Evolutionary conservation across 2,888 invertebrate genomes (phyloP), one percentile per base, ranked within the genome.

Genomic region (Mayetiola destructor): DNA sequence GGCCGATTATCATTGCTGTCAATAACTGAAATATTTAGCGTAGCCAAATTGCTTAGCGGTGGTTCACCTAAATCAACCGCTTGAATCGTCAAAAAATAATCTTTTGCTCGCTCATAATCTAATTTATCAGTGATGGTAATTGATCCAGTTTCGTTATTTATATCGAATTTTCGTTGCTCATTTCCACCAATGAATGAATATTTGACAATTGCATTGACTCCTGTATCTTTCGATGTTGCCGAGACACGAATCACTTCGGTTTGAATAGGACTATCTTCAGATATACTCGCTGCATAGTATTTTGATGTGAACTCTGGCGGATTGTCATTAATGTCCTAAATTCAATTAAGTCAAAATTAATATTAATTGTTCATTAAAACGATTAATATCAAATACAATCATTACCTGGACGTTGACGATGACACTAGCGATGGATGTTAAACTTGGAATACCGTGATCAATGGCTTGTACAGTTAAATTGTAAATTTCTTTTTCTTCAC

Each of bases 191-290:
- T 81, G 58, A 93, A 85, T 16, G 86, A 83, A 70, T 92, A 93
- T 59, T 81, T 80, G 56, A 96, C 88, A 69, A 91, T 88, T 0
- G 95, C 95, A 75, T 95, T 96, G 61, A 91, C 79, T 32, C 95
- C 95, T 40, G 88, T 83, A 69, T 96, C 95, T 67, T 85, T 85
- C 10, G 91, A 92, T 2, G 90, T 87, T n/a, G 96, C 97, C 61
- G 83, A 77, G 27, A 97, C 88, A 63, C 82, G 78, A 16, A 86
- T 80, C 14, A 96, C 81, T 72, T 89, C 86, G 1, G 88, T 81
- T 58, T 88, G 89, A 56, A 86, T 76, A 2, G 83, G 76, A 63
- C 84, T 81, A 59, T 85, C 80, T 75, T 95, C 94, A 1, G 85
- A 79, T 29, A 91, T 82, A 40, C 78, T 74, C 20, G 86, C 84